These are phyloP conservation scores for Achroia grisella DNA, from an alignment of 1,140 invertebrate genomes.

Conservation along the genomic window DNA sequence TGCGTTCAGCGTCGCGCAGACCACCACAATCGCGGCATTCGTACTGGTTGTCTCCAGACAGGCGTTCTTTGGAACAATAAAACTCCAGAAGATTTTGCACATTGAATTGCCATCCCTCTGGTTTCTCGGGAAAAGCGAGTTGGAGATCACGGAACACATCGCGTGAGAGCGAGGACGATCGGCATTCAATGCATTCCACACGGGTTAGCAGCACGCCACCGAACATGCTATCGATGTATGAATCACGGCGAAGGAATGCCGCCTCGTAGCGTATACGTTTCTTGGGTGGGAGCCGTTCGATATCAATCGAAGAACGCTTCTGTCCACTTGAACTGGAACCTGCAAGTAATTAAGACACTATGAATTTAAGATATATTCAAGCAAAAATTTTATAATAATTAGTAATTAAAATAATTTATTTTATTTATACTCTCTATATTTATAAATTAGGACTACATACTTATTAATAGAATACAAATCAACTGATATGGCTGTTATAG, in stretches of 20 bases:
- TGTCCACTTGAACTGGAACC: constrained; percentile 14
- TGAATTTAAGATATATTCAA: no score
- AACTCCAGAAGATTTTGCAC: constrained; percentile 83
- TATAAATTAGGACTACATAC: no score
- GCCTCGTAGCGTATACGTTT: constrained; percentile 31
- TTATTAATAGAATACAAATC: no score
- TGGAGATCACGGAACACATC: constrained; percentile 88
- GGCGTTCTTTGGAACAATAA: constrained; percentile 83
- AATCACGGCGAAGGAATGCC: constrained; percentile 30
- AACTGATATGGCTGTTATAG: no score
- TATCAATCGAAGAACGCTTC: constrained; percentile 17
- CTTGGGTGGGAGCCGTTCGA: constrained; percentile 15
- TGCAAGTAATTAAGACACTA: constrained; percentile 9
- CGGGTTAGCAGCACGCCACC: constrained; percentile 83
- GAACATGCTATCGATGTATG: constrained; percentile 69
- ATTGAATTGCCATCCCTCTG: constrained; percentile 71
- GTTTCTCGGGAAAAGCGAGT: constrained; percentile 83
- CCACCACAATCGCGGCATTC: constrained; percentile 84
- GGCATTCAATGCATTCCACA: constrained; percentile 81
- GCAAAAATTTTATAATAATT: no score
- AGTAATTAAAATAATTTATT: no score
- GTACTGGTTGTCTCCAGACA: constrained; percentile 87
- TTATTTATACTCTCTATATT: no score
- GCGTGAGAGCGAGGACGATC: constrained; percentile 79
- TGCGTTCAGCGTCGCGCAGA: constrained; percentile 84